Percentiles rank a stretch among this genome's conserved stretches.
phyloP scores from a whole-genome alignment of 2,113 vertebrate genomes.

The Setophaga kirtlandii region DNA sequence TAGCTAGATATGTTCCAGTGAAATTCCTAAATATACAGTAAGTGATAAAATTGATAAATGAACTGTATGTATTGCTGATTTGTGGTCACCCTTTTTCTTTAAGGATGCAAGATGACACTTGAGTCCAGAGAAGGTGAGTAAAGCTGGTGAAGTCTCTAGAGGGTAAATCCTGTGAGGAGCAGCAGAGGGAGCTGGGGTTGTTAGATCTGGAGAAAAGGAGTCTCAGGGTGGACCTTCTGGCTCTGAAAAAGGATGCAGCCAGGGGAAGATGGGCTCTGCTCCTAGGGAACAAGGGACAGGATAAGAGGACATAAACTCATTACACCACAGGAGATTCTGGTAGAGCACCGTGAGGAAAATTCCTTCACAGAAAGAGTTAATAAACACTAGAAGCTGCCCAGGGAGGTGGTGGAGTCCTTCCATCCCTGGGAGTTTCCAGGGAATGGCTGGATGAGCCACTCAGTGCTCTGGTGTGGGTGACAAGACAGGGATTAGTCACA shows the following conservation, averaged over 20 bases:
- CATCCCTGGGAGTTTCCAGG: no score
- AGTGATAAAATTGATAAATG: neutral
- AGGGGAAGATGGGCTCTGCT: fast-evolving
- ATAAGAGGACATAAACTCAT: fast-evolving
- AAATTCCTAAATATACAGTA: neutral
- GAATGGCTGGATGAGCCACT: fast-evolving
- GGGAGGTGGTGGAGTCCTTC: neutral
- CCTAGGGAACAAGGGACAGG: fast-evolving
- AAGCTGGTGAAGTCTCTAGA: neutral
- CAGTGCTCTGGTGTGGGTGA: no score
- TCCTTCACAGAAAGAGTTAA: neutral
- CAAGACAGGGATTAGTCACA: no score
- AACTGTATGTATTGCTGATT: neutral
- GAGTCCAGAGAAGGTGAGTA: neutral
- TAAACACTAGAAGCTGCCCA: neutral
- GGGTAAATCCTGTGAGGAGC: neutral
- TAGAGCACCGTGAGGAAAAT: neutral
- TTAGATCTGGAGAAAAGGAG: neutral
- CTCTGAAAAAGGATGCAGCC: neutral
- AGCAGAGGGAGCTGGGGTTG: neutral
- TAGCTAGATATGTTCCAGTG: neutral
- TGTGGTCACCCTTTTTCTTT: neutral
- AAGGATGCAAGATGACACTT: neutral
- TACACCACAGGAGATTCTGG: neutral
- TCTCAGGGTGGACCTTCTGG: fast-evolving